These are phyloP conservation scores for Phymorhynchus buccinoides DNA, from an alignment of 1,140 invertebrate species.

Conservation along the genomic window DNA sequence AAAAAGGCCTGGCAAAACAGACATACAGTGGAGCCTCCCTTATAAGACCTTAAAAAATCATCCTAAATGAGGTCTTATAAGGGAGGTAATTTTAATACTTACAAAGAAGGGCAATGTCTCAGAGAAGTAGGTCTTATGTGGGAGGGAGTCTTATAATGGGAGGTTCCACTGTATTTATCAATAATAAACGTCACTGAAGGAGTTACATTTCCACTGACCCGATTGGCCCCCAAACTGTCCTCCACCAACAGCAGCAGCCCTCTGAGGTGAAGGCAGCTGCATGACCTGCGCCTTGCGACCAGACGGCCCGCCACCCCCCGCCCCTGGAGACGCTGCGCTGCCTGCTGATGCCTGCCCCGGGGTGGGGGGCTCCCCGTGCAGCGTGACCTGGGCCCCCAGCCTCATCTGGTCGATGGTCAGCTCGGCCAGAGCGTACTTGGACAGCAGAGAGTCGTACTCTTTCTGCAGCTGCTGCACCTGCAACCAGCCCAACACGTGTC, in stretches of 20 bases:
- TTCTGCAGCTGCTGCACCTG: constrained; percentile 71
- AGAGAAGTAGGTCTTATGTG: no score
- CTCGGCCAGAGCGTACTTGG: constrained; percentile 73
- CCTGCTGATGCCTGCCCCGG: constrained; percentile 57
- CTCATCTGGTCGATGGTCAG: constrained; percentile 73
- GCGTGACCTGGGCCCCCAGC: constrained; percentile 66
- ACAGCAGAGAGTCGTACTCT: constrained; percentile 69
- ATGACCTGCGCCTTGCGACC: constrained; percentile 60
- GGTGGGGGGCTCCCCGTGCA: constrained; percentile 67
- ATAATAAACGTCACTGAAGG: no score
- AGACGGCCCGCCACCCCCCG: constrained; percentile 48
- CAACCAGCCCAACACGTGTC: no score
- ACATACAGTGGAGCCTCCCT: no score
- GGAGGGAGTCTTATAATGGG: no score
- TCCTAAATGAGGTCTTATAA: no score
- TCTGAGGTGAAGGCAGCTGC: constrained; percentile 45
- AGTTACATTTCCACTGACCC: constrained; percentile 23
- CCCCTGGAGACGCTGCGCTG: constrained; percentile 39
- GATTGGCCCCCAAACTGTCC: constrained; percentile 20
- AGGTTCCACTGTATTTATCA: no score
- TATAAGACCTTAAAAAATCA: no score
- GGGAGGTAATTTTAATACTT: no score
- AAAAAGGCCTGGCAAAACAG: no score
- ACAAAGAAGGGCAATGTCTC: no score
- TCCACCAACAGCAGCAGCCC: constrained; percentile 12